Evolutionary conservation across 1,140 invertebrate genomes (phyloP), one percentile per base, ranked within the genome.

Genomic region (Sarcophaga peregrina): DNA sequence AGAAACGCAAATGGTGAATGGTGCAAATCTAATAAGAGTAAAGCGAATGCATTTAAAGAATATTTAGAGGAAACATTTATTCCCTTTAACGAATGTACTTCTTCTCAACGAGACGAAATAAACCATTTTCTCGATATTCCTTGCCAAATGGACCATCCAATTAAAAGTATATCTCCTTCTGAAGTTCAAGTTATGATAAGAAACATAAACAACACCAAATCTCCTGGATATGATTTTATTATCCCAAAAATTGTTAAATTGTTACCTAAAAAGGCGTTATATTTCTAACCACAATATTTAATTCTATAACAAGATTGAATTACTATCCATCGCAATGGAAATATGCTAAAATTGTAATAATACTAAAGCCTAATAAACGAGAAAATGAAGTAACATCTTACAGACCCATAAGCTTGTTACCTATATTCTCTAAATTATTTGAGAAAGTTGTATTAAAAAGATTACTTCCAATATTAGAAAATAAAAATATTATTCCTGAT

Each of bases 31-130:
- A n/a, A n/a, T n/a, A n/a, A n/a, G n/a, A n/a, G 1, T n/a, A 80
- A 50, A n/a, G 76, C 47, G 1, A 17, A 50, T 15, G 15, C 7
- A 50, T 52, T 80, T 80, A 58, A 17, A 17, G 17, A 17, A 5
- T 13, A 80, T 58, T 37, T 80, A n/a, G 47, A 58, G 25, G 20
- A 52, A 50, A 80, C 15, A 52, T 80, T 80, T 80, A 20, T 11
- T 20, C 47, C 76, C 3, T 80, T 50, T 58, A 46, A 9, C 3
- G 1, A n/a, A 17, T 20, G 4, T 15, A 58, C 9, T 58, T 15
- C 54, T 7, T 9, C 13, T 8, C 54, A 58, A 15, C 13, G 5
- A 58, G 54, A 58, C 15, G 54, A 58, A 58, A 58, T 58, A 15
- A 8, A 13, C 5, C 9, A 58, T 9, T 58, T 58, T 58, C 54